These are phyloP conservation scores for Pempheris klunzingeri DNA, from an alignment of 2,797 vertebrate genomes.

Conservation along the genomic window DNA sequence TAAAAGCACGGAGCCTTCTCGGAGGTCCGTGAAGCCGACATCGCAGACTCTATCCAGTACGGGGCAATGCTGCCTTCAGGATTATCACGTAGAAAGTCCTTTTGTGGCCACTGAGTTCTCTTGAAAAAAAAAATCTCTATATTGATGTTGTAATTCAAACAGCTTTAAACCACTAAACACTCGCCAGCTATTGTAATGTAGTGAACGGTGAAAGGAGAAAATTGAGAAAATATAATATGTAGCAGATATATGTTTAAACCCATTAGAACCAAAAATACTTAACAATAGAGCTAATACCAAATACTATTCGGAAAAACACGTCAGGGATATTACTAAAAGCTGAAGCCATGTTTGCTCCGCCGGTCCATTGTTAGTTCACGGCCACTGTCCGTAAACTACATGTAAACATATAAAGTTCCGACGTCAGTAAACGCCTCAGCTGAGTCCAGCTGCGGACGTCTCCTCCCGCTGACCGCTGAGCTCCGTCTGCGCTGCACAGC, in stretches of 20 bases:
- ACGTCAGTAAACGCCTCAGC: not conserved
- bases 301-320: not conserved
- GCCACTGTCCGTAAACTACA: too few relatives aligned
- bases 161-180: not conserved
- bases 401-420: not conserved
- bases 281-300: not conserved
- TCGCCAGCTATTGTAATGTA: not conserved
- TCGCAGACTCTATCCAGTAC: not conserved
- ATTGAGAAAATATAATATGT: too few relatives aligned
- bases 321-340: not conserved
- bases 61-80: not conserved
- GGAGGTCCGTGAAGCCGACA: not conserved
- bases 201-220: too few relatives aligned
- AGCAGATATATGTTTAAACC: too few relatives aligned
- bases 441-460: not conserved
- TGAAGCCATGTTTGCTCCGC: rapidly evolving
- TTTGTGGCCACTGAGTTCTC: too few relatives aligned
- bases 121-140: too few relatives aligned
- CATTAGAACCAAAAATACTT: too few relatives aligned
- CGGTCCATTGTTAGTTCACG: too few relatives aligned
- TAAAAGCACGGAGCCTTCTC: not conserved
- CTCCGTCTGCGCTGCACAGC: too few relatives aligned
- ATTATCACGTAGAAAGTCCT: not conserved
- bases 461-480: not conserved
- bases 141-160: too few relatives aligned